Evolutionary conservation across 1,140 invertebrate genomes (phyloP), one percentile per base, ranked within the genome.

Genomic region (Zelostemma sp.): DNA sequence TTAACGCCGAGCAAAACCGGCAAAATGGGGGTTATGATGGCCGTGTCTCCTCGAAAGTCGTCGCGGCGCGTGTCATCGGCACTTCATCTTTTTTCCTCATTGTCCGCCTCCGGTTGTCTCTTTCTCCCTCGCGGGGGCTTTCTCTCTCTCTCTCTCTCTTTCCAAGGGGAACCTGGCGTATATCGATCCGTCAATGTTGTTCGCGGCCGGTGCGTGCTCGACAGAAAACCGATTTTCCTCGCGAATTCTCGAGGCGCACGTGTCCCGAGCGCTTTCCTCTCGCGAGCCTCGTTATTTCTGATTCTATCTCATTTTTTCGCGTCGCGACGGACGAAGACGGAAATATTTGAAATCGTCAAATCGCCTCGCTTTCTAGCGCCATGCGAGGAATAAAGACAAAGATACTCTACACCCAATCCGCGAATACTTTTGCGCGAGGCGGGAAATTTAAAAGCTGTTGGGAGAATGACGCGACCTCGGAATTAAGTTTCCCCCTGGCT

Each of bases 1-100:
- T 25, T 56, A 38, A 47, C 45, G 45, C 47, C 41, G 46, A 47
- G 45, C 31, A 6, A 57, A 57, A 57, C 46, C 31, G 31, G 46
- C 21, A 55, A 38, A 40, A 57, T 21, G 45, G 31, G 53, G 55
- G 28, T 47, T 46, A 47, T 14, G 41, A 17, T 18, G 43, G 43
- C 54, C 35, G 18, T 41, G 1, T 40, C 35, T 1, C 9, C 17
- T 38, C 16, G 15, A 14, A 19, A n/a, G 18, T 19, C 31, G 43
- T 28, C 28, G 40, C 28, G 16, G 16, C 18, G 46, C 48, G 14
- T 25, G 17, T 49, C 53, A 17, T 15, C 16, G 38, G n/a, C 51
- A n/a, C 11, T 8, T 11, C 3, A 14, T 14, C 45, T 17, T 40
- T 21, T 55, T 33, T 35, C n/a, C 21, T 54, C 33, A n/a, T 45